Percentiles rank a stretch among this genome's conserved stretches.
These are phyloP conservation scores for Threskiornis aethiopicus DNA, from an alignment of 2,797 vertebrate species.

Conservation along the genomic window DNA sequence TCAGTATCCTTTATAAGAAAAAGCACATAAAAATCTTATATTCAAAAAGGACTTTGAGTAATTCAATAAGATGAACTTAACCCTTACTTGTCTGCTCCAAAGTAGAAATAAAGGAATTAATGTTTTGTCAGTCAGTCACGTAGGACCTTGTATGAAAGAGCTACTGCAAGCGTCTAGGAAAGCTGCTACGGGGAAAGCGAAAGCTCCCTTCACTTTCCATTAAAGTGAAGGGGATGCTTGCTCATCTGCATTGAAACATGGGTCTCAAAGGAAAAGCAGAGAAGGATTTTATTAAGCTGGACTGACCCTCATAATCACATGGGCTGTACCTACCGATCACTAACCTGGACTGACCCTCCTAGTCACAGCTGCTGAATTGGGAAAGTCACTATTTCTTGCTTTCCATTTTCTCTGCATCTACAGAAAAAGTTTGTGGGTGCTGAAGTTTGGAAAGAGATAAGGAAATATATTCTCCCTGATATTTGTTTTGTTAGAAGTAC, in stretches of 20 bases:
- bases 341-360: neutral
- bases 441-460: neutral
- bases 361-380: neutral
- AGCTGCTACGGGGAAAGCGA: fast-evolving
- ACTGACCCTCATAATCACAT: neutral
- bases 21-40: neutral
- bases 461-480: neutral
- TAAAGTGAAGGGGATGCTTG: neutral
- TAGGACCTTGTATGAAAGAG: neutral
- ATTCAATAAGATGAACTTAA: neutral
- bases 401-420: fast-evolving
- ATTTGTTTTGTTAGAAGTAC: neutral
- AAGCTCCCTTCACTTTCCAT: neutral
- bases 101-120: neutral
- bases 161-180: fast-evolving
- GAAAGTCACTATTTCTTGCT: fast-evolving
- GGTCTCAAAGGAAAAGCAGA: neutral
- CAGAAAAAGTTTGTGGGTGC: neutral
- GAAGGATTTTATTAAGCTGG: neutral
- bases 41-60: neutral
- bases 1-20: neutral
- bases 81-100: neutral
- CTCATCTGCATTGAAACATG: fast-evolving
- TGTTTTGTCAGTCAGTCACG: neutral
- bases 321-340: neutral